Conservation (phyloP, 2,888 invertebrate genomes). For the Hemaris fuciformis region DNA sequence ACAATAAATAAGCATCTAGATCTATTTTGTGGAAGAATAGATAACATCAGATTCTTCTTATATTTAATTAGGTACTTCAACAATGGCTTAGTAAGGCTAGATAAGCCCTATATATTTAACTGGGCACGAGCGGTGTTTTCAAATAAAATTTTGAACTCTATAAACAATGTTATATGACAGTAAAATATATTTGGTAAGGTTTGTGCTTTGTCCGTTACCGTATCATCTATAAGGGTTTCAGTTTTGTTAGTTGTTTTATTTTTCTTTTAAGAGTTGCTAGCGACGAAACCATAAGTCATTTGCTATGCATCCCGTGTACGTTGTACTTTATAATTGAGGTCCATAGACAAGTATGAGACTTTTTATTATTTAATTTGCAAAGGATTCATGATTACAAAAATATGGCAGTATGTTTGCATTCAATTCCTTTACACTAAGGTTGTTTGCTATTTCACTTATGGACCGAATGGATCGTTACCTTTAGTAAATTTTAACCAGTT, state of each 20-base stretch:
- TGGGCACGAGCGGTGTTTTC: constrained; percentile 4
- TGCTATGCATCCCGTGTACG: neutral
- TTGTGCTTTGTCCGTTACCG: neutral
- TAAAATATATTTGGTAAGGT: neutral
- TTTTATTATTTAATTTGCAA: neutral
- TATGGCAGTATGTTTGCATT: constrained; percentile 77
- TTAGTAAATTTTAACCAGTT: constrained; percentile 15
- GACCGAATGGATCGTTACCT: neutral
- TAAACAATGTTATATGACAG: neutral
- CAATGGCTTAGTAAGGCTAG: neutral
- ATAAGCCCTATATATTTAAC: neutral
- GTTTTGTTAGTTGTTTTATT: neutral
- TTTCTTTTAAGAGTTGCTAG: neutral
- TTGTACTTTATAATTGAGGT: neutral
- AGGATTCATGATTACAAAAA: constrained; percentile 34
- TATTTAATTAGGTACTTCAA: constrained; percentile 1
- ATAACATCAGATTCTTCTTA: neutral
- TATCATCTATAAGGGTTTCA: neutral
- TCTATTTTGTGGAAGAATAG: neutral
- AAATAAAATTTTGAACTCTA: neutral
- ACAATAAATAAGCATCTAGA: neutral
- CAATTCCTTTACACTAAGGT: constrained; percentile 66
- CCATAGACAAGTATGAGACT: neutral
- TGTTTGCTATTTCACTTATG: constrained; percentile 20
- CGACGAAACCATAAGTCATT: constrained; percentile 4